phyloP scores from a whole-genome alignment of 2,113 vertebrate species.

The Corapipo altera region DNA sequence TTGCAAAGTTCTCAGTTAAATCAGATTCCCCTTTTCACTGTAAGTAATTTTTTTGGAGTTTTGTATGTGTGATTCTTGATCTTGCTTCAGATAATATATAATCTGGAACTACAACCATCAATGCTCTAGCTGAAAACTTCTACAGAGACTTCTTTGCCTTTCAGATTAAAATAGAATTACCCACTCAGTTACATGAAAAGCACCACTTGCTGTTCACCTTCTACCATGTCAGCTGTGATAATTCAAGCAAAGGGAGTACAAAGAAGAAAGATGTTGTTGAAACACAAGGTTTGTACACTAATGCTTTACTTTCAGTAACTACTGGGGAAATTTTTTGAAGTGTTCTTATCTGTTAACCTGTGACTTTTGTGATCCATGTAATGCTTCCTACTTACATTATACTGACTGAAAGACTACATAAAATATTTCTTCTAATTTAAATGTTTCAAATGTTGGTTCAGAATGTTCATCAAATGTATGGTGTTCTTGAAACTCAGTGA shows the following conservation, averaged over 20 bases:
- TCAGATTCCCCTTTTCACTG: not conserved
- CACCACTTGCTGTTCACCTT: conserved; percentile 97
- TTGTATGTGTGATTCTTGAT: not conserved
- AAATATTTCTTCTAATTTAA: not conserved
- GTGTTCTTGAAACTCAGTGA: not conserved
- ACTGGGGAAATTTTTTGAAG: not conserved
- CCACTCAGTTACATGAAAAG: conserved; percentile 92
- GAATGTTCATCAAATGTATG: not conserved
- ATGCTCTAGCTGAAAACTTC: not conserved
- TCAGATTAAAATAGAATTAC: conserved; percentile 95
- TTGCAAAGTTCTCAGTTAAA: not conserved
- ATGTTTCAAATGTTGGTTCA: not conserved
- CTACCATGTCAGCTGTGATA: conserved; percentile 96
- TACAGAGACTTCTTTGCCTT: not conserved
- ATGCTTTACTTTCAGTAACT: not conserved
- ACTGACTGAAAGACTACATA: not conserved
- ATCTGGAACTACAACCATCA: not conserved
- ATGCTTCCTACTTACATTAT: not conserved
- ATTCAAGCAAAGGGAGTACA: conserved; percentile 94
- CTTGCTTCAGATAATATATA: not conserved
- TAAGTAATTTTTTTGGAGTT: not conserved
- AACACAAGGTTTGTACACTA: conserved; percentile 81
- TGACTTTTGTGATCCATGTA: not conserved
- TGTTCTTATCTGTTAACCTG: not conserved
- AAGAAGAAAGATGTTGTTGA: conserved; percentile 94